Percentiles rank a stretch among this genome's conserved stretches.
These are phyloP conservation scores for Eclectus roratus DNA, from an alignment of 2,113 vertebrate genomes.

Conservation along the genomic window DNA sequence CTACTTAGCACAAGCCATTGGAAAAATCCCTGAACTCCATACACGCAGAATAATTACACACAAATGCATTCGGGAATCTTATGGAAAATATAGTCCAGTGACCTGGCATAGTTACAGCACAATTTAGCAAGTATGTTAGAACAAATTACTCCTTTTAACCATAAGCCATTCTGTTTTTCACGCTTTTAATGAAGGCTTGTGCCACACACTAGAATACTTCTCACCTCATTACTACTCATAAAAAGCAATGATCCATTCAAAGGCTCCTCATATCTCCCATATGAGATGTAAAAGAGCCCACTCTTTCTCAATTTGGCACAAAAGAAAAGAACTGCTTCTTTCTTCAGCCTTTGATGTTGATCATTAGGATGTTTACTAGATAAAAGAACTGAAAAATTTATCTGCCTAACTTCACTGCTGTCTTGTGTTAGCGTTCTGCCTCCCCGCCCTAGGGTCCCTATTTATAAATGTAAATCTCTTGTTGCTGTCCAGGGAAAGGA, in stretches of 20 bases:
- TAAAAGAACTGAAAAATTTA: slow-evolving; percentile 79
- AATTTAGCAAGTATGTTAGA: slow-evolving; percentile 83
- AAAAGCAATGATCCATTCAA: slow-evolving; percentile 87
- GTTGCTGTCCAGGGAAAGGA: slow-evolving; percentile 35
- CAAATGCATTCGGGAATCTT: slow-evolving; percentile 69
- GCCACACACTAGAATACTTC: slow-evolving; percentile 88
- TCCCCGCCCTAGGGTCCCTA: not conserved
- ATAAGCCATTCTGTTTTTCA: slow-evolving; percentile 81
- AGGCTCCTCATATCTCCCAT: slow-evolving; percentile 79
- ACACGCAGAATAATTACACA: slow-evolving; percentile 63
- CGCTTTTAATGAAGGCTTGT: slow-evolving; percentile 83
- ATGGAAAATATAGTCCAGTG: slow-evolving; percentile 72
- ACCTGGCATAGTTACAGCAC: slow-evolving; percentile 77
- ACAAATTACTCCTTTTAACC: slow-evolving; percentile 84
- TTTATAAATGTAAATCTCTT: slow-evolving; percentile 48
- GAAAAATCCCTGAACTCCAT: slow-evolving; percentile 42
- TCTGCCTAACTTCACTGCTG: slow-evolving; percentile 78
- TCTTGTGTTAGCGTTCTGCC: slow-evolving; percentile 58
- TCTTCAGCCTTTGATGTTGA: slow-evolving; percentile 78
- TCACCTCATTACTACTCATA: slow-evolving; percentile 90
- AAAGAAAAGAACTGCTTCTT: slow-evolving; percentile 61
- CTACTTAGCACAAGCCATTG: slow-evolving; percentile 60
- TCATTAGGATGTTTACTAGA: slow-evolving; percentile 82
- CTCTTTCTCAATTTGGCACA: slow-evolving; percentile 64
- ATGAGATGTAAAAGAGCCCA: slow-evolving; percentile 73